Conservation (phyloP, 2,113 vertebrate genomes). For the Centropus unirufus region DNA sequence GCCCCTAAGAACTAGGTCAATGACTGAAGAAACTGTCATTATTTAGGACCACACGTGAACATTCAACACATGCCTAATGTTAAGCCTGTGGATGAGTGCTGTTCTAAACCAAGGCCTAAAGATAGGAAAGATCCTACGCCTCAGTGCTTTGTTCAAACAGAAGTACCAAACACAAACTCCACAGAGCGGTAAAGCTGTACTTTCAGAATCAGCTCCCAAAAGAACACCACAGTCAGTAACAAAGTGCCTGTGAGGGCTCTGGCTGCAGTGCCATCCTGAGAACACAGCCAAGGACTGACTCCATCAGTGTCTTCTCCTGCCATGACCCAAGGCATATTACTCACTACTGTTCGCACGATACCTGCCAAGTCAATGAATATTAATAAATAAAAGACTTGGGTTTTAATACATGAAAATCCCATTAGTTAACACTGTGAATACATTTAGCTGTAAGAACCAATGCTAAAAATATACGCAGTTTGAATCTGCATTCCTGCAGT, state of each 20-base stretch:
- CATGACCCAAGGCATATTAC: neutral
- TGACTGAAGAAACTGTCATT: neutral
- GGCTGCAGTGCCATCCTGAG: neutral
- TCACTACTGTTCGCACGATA: neutral
- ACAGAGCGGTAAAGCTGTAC: accelerated
- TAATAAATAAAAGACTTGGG: neutral
- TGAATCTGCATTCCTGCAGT: neutral
- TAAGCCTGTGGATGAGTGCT: neutral
- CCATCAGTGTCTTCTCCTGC: neutral
- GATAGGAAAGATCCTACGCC: neutral
- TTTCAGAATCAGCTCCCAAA: neutral
- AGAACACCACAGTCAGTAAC: neutral
- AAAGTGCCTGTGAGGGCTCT: neutral
- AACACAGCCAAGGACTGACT: neutral
- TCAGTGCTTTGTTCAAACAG: neutral
- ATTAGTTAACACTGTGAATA: neutral
- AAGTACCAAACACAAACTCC: neutral
- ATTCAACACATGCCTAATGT: neutral
- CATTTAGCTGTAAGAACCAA: neutral
- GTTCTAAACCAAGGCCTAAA: neutral
- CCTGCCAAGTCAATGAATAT: neutral
- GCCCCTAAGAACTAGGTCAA: neutral
- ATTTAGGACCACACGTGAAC: neutral
- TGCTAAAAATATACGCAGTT: neutral
- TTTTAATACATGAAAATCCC: neutral